Evolutionary conservation across 2,888 invertebrate genomes (phyloP).

Genomic region (Lithophane socia): DNA sequence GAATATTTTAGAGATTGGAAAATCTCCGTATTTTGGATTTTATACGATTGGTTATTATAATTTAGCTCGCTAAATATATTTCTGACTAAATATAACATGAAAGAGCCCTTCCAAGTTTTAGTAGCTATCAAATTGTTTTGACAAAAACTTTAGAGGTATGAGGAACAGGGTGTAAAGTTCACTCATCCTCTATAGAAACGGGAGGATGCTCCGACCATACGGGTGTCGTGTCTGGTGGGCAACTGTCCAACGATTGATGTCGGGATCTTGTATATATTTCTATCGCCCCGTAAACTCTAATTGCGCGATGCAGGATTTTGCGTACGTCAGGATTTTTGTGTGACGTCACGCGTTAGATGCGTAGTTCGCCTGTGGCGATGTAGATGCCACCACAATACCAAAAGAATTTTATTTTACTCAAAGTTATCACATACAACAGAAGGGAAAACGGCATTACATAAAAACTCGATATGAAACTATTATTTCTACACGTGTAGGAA

Average conservation of each 20-base stretch:
- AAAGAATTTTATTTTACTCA: constrained; percentile 15
- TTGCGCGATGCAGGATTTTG: too few species aligned
- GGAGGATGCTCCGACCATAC: too few species aligned
- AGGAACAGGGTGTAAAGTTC: too few species aligned
- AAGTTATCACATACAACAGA: constrained; percentile 10
- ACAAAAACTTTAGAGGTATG: background rate
- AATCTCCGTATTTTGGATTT: background rate
- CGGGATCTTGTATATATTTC: too few species aligned
- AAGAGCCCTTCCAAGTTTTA: background rate
- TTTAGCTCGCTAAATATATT: background rate
- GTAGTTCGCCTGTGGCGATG: too few species aligned
- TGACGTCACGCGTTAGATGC: too few species aligned
- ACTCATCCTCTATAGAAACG: too few species aligned
- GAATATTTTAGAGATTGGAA: constrained; percentile 23
- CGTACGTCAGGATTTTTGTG: too few species aligned
- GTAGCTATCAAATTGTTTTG: background rate
- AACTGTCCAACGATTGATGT: too few species aligned
- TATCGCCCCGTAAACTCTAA: too few species aligned
- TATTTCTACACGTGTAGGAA: constrained; percentile 15
- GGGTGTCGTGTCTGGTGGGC: too few species aligned
- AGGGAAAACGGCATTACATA: background rate
- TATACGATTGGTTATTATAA: background rate
- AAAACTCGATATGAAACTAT: constrained; percentile 29
- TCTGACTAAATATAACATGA: background rate
- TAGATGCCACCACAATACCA: too few species aligned